phyloP scores from a whole-genome alignment of 92 coral and sea anemone genomes.

The Heteractis magnifica region DNA sequence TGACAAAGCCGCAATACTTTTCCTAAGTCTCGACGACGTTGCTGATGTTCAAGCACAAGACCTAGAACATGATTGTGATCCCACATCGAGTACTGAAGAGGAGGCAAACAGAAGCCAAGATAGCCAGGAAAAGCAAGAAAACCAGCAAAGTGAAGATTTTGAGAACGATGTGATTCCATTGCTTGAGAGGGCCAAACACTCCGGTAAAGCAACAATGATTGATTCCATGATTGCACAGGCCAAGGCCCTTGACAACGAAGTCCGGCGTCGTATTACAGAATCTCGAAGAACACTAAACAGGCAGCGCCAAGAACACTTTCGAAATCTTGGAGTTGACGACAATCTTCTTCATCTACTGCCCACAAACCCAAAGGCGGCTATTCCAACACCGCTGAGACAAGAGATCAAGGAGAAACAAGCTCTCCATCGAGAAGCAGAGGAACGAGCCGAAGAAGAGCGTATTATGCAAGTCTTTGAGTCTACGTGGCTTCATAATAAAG shows the following conservation, averaged over 20 bases:
- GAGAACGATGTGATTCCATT: not conserved
- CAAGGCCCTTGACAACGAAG: not conserved
- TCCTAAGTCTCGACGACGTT: not conserved
- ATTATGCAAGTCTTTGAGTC: not conserved
- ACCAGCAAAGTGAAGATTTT: not conserved
- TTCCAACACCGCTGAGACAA: not conserved
- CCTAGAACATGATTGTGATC: not conserved
- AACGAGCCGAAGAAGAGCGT: not conserved
- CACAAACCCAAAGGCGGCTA: not conserved
- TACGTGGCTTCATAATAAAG: conserved; percentile 14
- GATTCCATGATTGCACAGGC: not conserved
- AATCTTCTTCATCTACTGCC: not conserved
- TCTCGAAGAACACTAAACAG: not conserved
- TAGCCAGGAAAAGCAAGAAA: not conserved
- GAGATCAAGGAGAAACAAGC: not conserved
- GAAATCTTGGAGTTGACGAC: not conserved
- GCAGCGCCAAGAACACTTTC: not conserved
- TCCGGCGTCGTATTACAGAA: not conserved
- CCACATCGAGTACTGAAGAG: not conserved
- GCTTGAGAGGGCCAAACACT: not conserved
- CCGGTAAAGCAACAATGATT: conserved; percentile 13
- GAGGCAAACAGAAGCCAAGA: not conserved
- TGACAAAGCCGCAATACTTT: conserved; percentile 6
- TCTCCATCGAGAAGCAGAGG: not conserved
- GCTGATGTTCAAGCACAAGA: not conserved